Conservation (phyloP, 1,140 invertebrate species). For the Portunus trituberculatus region DNA sequence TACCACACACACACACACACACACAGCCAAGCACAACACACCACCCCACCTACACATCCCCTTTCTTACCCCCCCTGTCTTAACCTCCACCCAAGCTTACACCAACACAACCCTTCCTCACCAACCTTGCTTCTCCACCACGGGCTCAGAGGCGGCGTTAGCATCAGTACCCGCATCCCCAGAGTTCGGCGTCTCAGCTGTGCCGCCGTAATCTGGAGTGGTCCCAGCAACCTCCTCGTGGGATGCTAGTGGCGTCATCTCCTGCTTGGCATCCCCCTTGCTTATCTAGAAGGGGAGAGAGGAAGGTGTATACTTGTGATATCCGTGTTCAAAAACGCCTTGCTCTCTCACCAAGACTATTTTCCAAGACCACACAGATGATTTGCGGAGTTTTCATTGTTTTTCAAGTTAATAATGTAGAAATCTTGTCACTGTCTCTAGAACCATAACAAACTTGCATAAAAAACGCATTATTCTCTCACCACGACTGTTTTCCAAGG, state of each 20-base stretch:
- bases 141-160: background rate
- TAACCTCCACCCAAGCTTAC: background rate
- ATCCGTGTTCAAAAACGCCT: too few species aligned
- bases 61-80: background rate
- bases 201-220: background rate
- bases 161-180: background rate
- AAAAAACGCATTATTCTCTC: background rate
- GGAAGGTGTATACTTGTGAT: too few species aligned
- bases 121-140: background rate
- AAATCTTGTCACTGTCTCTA: background rate
- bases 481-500: background rate
- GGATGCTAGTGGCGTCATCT: slow-evolving; percentile 52
- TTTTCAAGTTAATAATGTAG: background rate
- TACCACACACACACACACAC: too few species aligned
- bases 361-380: background rate
- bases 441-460: background rate
- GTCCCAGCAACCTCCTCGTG: background rate
- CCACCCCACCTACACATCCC: background rate
- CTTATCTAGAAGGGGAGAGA: background rate
- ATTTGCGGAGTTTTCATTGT: background rate
- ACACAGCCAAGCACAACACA: too few species aligned
- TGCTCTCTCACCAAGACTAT: background rate
- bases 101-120: background rate
- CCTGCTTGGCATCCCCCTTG: slow-evolving; percentile 35
- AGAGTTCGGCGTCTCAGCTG: background rate